These are phyloP conservation scores for Zosterops japonicus DNA, from an alignment of 2,113 vertebrate genomes.

Conservation along the genomic window DNA sequence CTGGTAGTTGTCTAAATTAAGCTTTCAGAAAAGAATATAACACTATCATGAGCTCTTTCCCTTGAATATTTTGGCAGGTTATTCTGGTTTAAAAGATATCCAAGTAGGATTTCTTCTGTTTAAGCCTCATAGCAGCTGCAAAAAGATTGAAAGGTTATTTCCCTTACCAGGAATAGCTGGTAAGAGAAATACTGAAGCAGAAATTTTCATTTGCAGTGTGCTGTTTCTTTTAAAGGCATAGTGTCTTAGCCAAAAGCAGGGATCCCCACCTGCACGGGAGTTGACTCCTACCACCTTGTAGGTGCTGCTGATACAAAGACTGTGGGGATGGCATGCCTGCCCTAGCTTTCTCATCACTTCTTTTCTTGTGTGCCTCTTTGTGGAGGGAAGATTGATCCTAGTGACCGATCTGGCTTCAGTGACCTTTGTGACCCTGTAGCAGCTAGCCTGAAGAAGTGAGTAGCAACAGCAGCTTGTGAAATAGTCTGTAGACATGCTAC, in stretches of 20 bases:
- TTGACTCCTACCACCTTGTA: neutral
- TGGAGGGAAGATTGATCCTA: neutral
- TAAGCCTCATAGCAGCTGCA: slow-evolving; percentile 51
- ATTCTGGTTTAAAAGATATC: slow-evolving; percentile 74
- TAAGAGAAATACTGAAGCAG: neutral
- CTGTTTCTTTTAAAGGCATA: slow-evolving; percentile 28
- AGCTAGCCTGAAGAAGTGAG: neutral
- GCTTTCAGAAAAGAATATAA: slow-evolving; percentile 76
- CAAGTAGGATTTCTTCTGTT: slow-evolving; percentile 64
- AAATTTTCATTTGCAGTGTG: neutral
- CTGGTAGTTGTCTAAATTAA: slow-evolving; percentile 80
- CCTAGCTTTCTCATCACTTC: neutral
- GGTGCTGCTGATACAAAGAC: neutral
- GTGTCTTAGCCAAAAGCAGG: neutral
- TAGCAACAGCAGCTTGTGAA: neutral
- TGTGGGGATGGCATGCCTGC: neutral
- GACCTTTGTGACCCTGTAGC: neutral
- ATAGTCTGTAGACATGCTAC: neutral
- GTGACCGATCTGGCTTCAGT: neutral
- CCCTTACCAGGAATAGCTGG: neutral
- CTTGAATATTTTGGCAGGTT: slow-evolving; percentile 70
- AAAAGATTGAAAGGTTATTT: slow-evolving; percentile 58
- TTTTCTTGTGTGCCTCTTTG: neutral
- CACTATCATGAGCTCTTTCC: slow-evolving; percentile 66
- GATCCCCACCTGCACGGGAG: neutral